Percentiles rank a stretch among this genome's conserved stretches.
Evolutionary conservation across 2,888 invertebrate species (phyloP).

Genomic region (Globia sparganii): DNA sequence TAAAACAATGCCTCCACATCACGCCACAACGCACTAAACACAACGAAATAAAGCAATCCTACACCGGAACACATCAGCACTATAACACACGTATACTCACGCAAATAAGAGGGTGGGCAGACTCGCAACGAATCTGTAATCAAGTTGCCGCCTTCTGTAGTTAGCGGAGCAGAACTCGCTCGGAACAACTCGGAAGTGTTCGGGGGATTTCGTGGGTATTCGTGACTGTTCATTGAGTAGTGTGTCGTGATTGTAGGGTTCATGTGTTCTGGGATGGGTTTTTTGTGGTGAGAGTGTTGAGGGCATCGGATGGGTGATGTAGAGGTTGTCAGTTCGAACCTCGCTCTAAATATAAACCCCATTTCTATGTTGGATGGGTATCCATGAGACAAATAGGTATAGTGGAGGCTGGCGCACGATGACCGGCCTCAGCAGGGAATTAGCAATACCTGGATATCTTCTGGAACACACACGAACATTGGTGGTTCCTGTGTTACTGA

Average conservation of each 20-base stretch:
- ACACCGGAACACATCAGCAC: constrained; percentile 61
- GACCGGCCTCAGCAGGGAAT: background rate
- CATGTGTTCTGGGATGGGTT: background rate
- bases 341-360: background rate
- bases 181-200: constrained; percentile 28
- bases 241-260: constrained; percentile 32
- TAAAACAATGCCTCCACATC: constrained; percentile 32
- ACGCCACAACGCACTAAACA: constrained; percentile 26
- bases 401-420: background rate
- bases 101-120: constrained; percentile 67
- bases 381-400: background rate
- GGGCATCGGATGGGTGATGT: too few species aligned
- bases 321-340: too few species aligned
- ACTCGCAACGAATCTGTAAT: constrained; percentile 67
- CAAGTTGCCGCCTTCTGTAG: constrained; percentile 65
- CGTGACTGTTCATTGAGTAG: constrained; percentile 24
- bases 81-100: constrained; percentile 58
- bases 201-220: constrained; percentile 29
- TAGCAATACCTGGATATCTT: background rate
- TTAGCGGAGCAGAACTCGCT: constrained; percentile 63
- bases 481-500: background rate
- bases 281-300: background rate
- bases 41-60: constrained; percentile 49
- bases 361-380: background rate
- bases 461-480: background rate